Evolutionary conservation across 1,140 invertebrate genomes (phyloP).

Genomic region (Drosophila sp.): DNA sequence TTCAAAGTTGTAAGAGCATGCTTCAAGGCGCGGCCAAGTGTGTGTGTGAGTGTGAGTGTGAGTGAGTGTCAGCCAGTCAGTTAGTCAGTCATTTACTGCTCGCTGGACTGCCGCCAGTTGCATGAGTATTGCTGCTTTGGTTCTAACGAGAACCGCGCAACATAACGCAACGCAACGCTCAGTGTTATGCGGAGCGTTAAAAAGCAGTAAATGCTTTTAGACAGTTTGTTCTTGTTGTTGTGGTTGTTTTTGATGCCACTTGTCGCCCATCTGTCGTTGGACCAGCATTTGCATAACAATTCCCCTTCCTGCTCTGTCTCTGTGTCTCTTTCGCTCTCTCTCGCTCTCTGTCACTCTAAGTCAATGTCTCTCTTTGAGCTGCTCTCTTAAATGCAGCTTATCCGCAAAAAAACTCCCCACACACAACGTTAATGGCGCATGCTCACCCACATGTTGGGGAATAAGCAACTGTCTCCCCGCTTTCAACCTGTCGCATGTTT

Average conservation of each 20-base stretch:
- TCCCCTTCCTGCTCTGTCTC: not conserved
- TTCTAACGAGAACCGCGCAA: constrained; percentile 18
- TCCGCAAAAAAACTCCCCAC: constrained; percentile 47
- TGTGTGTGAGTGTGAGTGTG: constrained; percentile 2
- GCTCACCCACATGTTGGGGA: constrained; percentile 53
- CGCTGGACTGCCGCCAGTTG: constrained; percentile 43
- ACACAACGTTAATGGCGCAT: constrained; percentile 17
- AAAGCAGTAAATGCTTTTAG: constrained; percentile 47
- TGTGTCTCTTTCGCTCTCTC: too few relatives aligned
- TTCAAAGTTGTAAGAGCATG: constrained; percentile 76
- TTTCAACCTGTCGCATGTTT: constrained; percentile 66
- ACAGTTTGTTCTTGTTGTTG: constrained; percentile 32
- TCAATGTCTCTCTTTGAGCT: not conserved
- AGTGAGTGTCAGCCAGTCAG: constrained; percentile 18
- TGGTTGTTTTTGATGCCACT: constrained; percentile 19
- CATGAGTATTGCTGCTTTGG: constrained; percentile 20
- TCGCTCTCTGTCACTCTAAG: not conserved
- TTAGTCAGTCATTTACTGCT: constrained; percentile 40
- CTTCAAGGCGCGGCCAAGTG: constrained; percentile 73
- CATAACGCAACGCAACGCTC: constrained; percentile 23
- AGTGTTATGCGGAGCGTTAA: constrained; percentile 48
- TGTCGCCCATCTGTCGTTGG: constrained; percentile 12
- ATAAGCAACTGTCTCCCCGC: constrained; percentile 7
- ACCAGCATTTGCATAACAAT: constrained; percentile 40
- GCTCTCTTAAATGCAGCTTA: constrained; percentile 58